Evolutionary conservation across 2,797 vertebrate species (phyloP).

Genomic region (Schizopygopsis malacanthus): DNA sequence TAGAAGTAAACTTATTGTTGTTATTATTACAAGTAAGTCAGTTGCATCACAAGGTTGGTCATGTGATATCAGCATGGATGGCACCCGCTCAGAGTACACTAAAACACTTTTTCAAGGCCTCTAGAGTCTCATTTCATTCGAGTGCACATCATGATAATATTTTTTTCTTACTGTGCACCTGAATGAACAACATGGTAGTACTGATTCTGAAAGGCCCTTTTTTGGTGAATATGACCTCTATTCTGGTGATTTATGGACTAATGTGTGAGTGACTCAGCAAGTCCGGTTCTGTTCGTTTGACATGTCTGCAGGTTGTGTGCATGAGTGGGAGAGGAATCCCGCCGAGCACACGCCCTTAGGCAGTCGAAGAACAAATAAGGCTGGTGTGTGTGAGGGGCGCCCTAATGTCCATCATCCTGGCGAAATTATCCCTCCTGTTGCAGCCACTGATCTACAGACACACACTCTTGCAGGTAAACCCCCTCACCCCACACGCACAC

Average conservation of each 20-base stretch:
- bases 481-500: conserved; percentile 74
- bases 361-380: conserved; percentile 48
- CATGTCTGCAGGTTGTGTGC: conserved; percentile 50
- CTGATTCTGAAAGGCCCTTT: not conserved
- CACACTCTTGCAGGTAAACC: conserved; percentile 57
- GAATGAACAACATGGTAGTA: not conserved
- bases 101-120: not conserved
- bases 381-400: conserved; percentile 67
- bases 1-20: not conserved
- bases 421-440: conserved; percentile 89
- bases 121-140: not conserved
- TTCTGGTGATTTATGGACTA: conserved; percentile 6
- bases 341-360: conserved; percentile 40
- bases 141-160: not conserved
- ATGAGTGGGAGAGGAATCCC: conserved; percentile 47
- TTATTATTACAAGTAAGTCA: not conserved
- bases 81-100: not conserved
- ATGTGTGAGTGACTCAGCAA: conserved; percentile 39
- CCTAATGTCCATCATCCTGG: conserved; percentile 90
- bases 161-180: not conserved
- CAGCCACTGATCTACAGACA: conserved; percentile 78
- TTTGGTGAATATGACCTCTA: not conserved
- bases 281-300: conserved; percentile 39
- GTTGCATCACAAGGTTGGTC: not conserved
- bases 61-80: not conserved